Base-by-base conservation (phyloP, 2,797 vertebrate genomes). In the Alexandromys oeconomus region DNA sequence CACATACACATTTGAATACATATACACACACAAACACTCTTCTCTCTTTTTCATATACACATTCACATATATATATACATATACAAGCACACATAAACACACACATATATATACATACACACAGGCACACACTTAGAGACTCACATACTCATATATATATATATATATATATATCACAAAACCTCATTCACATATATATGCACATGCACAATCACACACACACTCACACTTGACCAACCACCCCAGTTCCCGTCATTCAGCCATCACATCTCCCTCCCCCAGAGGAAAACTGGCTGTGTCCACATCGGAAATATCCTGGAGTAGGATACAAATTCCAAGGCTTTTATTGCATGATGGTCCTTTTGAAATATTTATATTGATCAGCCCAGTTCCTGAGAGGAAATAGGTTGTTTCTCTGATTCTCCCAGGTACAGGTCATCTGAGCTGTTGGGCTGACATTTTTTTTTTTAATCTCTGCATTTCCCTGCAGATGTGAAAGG, bases 311-410 rank as follows among this genome's bases (percentile, higher is more conserved):
- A 96, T 89, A 29, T 4, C 48, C 89, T 92, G 63, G 80, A 95
- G 92, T 69, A 69, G 31, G 71, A 61, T 51, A 91, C 21, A 94
- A 14, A 89, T 21, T 84, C 97, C 79, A 89, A 84, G 61, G 48
- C 79, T 80, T 97, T 96, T 84, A 93, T 5, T 90, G 89, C 63
- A 61, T 76, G 27, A 63, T 92, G 25, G 80, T 97, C 23, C 54
- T 96, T 87, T 91, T 97, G 86, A 79, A 95, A 94, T 97, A 96
- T 97, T 96, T 93, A 92, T 96, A 96, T 86, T 95, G 94, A 96
- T 89, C 34, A 17, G 17, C 67, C 92, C 77, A 93, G 57, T 91
- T 90, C 77, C 89, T 91, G 81, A 21, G 69, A 91, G 89, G 93
- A 96, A 97, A 54, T 96, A 46, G 48, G 27, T 74, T 96, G 80